Evolutionary conservation across 2,888 invertebrate genomes (phyloP), one percentile per base, ranked within the genome.

Genomic region (Mystacides longicornis): DNA sequence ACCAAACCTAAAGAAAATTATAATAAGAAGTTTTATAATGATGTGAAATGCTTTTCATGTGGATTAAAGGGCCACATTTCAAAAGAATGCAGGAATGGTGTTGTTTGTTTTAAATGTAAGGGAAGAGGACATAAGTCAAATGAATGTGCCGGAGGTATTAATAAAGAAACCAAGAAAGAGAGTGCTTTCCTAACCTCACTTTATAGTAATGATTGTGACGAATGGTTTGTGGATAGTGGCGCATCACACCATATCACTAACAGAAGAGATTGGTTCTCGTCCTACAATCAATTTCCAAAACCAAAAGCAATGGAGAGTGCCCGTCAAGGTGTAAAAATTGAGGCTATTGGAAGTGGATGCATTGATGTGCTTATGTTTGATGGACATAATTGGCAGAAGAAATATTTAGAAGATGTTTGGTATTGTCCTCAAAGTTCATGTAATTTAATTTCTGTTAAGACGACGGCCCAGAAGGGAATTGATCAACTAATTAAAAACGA

Each of bases 401-500:
- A 14, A 21, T 45, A 45, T 14, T 45, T 45, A 14, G 45, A 45
- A 45, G 45, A 45, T 5, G 45, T 45, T 3, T 45, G 45, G 45
- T 45, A 45, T 19, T 45, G 45, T 21, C 45, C 45, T 45, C 20
- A 45, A 19, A 45, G 45, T 45, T 45, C 45, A 19, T 45, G 45
- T 45, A 45, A 45, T 14, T 19, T 45, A 45, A 45, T 45, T 19
- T 45, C 45, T 45, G 45, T 45, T 5, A 45, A 45, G 45, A 45
- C 20, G 20, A 45, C 45, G 4, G 20, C 45, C 21, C 45, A 45
- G 45, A 45, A 45, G 45, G 19, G 45, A 7, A 45, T 45, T 11
- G 20, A 45, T 16, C 45, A 45, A 45, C 3, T 19, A 7, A 45
- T 45, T 21, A 5, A 45, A 45, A 45, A 45, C 16, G 14, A 19